Evolutionary conservation across 2,113 vertebrate genomes (phyloP).

Genomic region (Atlantisia rogersi): DNA sequence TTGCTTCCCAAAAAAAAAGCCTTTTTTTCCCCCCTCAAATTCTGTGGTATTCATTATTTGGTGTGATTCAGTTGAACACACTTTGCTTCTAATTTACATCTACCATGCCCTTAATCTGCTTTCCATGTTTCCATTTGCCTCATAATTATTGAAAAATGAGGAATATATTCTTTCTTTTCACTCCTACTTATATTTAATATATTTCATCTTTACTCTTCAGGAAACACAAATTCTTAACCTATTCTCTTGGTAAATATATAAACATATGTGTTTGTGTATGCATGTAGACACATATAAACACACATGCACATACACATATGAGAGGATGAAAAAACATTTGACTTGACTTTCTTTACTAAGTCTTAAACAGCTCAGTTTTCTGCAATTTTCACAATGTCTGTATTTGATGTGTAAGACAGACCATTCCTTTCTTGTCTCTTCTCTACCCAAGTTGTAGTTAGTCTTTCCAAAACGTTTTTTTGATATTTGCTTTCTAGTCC

Average conservation of each 20-base stretch:
- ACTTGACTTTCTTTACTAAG: background rate
- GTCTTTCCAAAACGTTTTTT: background rate
- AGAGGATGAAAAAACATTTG: background rate
- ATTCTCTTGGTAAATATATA: background rate
- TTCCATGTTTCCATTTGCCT: background rate
- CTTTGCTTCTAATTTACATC: background rate
- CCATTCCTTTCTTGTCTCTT: background rate
- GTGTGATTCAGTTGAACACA: background rate
- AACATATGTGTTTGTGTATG: background rate
- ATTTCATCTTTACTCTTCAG: background rate
- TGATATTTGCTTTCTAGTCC: background rate
- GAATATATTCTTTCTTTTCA: background rate
- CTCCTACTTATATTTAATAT: background rate
- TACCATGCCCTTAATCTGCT: background rate
- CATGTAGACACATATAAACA: background rate
- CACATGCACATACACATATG: background rate
- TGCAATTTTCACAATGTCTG: background rate
- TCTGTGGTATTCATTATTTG: background rate
- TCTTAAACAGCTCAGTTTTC: background rate
- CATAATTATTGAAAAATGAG: background rate
- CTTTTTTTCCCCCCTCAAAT: rapidly evolving
- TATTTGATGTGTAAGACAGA: background rate
- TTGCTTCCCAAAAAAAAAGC: background rate
- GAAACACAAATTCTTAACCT: background rate
- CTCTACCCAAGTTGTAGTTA: background rate